phyloP scores from a whole-genome alignment of 2,888 invertebrate species.

The Conchocele bisecta region DNA sequence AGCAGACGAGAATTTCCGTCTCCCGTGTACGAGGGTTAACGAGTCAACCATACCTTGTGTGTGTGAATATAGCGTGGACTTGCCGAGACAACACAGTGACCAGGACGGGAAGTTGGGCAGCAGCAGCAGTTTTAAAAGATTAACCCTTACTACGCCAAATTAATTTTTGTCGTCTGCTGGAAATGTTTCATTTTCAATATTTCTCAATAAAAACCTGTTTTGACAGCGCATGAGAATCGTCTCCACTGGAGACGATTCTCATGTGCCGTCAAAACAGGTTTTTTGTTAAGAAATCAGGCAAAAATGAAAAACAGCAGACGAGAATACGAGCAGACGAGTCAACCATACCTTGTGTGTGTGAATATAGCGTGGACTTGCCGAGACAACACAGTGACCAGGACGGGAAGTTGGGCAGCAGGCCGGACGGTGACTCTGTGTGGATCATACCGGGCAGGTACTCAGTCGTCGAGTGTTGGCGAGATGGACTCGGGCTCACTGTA shows the following conservation, averaged over 20 bases:
- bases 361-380: constrained; percentile 95
- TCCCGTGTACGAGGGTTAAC: no score
- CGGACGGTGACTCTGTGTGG: constrained; percentile 89
- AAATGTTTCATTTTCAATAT: no score
- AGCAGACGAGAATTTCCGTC: no score
- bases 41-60: constrained; percentile 81
- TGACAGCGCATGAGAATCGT: no score
- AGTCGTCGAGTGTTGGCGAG: constrained; percentile 86
- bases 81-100: constrained; percentile 94
- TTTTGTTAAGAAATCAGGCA: no score
- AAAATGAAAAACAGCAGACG: no score
- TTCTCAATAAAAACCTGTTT: no score
- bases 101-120: constrained; percentile 95
- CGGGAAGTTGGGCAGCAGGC: constrained; percentile 92
- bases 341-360: constrained; percentile 85
- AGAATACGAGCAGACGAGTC: neutral
- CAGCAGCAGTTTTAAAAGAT: no score
- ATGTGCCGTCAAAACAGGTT: no score
- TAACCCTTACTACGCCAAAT: no score
- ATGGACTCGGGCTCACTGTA: constrained; percentile 28
- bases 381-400: constrained; percentile 96
- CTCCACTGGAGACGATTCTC: no score
- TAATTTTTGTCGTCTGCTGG: no score
- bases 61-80: constrained; percentile 95
- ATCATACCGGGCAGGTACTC: constrained; percentile 97